Conservation (phyloP, 2,113 vertebrate species). For the Aramus guarauna region DNA sequence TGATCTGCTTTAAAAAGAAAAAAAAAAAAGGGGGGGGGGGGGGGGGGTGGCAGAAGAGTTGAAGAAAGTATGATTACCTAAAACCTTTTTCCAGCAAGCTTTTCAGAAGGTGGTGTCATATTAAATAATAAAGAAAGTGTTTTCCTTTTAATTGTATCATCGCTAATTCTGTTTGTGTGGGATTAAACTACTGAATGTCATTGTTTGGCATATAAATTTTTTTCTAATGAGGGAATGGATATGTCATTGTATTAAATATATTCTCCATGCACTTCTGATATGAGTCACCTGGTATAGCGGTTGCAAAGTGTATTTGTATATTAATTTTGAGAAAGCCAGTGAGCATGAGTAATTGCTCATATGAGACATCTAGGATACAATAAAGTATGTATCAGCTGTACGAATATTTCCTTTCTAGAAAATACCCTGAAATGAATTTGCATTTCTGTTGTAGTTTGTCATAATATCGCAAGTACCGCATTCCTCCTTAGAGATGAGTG, state of each 20-base stretch:
- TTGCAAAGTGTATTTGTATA: neutral
- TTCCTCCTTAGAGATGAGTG: neutral
- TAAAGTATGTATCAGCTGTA: neutral
- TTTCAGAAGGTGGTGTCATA: neutral
- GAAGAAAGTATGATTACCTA: neutral
- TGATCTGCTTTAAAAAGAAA: neutral
- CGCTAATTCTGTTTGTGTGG: neutral
- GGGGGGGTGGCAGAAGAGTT: fast-evolving
- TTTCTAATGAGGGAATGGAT: neutral
- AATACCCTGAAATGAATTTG: neutral
- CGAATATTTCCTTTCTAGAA: neutral
- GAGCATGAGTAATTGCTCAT: neutral
- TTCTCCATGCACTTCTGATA: neutral
- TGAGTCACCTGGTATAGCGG: neutral
- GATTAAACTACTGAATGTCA: neutral
- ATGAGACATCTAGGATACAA: neutral
- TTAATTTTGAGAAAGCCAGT: neutral
- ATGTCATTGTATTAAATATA: neutral
- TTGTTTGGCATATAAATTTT: neutral
- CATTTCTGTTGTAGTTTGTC: neutral
- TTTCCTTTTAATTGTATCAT: neutral
- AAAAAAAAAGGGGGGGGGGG: fast-evolving
- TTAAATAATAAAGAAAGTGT: neutral
- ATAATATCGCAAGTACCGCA: neutral
- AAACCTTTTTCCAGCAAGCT: neutral